These are phyloP conservation scores for Scytalopus superciliaris DNA, from an alignment of 2,113 vertebrate genomes.

Conservation along the genomic window DNA sequence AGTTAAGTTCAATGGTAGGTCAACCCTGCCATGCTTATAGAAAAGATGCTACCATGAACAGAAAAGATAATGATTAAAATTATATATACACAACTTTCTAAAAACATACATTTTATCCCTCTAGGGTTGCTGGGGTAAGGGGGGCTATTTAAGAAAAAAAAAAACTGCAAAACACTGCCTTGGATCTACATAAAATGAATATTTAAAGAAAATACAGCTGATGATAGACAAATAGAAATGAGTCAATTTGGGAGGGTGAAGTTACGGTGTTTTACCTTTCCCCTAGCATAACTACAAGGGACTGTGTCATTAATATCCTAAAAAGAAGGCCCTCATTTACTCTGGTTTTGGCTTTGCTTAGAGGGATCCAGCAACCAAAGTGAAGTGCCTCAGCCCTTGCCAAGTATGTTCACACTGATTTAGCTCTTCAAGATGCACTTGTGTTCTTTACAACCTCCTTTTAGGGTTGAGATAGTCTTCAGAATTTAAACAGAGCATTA, in stretches of 20 bases:
- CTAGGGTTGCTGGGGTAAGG: background rate
- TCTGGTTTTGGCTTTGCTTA: background rate
- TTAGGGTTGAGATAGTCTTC: background rate
- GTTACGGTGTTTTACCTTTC: background rate
- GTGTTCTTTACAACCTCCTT: background rate
- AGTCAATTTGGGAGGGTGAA: background rate
- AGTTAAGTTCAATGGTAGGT: constrained; percentile 49
- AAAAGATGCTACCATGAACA: background rate
- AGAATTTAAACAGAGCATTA: background rate
- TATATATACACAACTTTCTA: background rate
- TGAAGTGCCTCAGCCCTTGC: background rate
- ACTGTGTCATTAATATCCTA: background rate
- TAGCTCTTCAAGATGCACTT: background rate
- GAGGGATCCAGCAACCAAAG: background rate
- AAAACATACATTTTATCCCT: constrained; percentile 21
- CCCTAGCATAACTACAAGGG: background rate
- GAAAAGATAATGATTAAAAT: constrained; percentile 8
- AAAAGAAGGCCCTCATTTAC: background rate
- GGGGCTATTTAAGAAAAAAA: background rate
- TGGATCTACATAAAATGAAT: background rate
- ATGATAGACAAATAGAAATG: background rate
- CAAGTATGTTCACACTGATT: background rate
- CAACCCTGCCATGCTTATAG: constrained; percentile 22
- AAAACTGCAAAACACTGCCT: background rate
- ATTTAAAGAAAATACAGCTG: background rate